Base-by-base conservation (phyloP, 2,888 invertebrate genomes). In the Gastrophysa polygoni region DNA sequence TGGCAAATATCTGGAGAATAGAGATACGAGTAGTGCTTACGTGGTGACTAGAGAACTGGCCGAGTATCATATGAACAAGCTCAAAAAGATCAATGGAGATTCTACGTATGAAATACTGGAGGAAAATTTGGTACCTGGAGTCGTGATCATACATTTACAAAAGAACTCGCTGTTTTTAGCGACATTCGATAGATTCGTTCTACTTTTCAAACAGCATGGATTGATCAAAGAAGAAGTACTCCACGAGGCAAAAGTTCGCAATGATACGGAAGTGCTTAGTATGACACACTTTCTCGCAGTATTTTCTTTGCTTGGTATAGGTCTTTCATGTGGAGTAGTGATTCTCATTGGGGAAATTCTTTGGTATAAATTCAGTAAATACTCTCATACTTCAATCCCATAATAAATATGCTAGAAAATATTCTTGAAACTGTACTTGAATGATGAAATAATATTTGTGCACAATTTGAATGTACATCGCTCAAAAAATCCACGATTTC, bases 21-120 rank as follows among this genome's bases (percentile, higher is more conserved):
- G 32, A 16, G 50, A 62, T 46, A 49, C 24, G 1, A 49, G 49
- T 10, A 43, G 43, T 29, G 58, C 50, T 34, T 50, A 44, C 20
- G 14, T 62, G 4, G 46, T 46, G 10, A 17, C 55, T 10, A 48
- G 32, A 46, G 43, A 58, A 43, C 16, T 58, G 5, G 62, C 51
- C 1, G 34, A 50, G 10, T 49, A 54, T 50, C 29, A 43, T 17
- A 59, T 59, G 38, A 50, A 54, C 8, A 21, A 16, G 17, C 55
- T 50, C 3, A 38, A 50, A 17, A 54, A 46, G 24, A 21, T 10
- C 7, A 21, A 50, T 10, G 59, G 63, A 11, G 38, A 59, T 14
- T n/a, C 59, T 4, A 46, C 55, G 5, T 63, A 59, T n/a, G 43
- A 55, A 28, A 51, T 59, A 8, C 10, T 63, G n/a, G 20, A 63